A percentile compares a stretch with the other conserved stretches of the same genome.
Evolutionary conservation across 2,888 invertebrate species (phyloP).

Genomic region (Sarcophaga subvicina): DNA sequence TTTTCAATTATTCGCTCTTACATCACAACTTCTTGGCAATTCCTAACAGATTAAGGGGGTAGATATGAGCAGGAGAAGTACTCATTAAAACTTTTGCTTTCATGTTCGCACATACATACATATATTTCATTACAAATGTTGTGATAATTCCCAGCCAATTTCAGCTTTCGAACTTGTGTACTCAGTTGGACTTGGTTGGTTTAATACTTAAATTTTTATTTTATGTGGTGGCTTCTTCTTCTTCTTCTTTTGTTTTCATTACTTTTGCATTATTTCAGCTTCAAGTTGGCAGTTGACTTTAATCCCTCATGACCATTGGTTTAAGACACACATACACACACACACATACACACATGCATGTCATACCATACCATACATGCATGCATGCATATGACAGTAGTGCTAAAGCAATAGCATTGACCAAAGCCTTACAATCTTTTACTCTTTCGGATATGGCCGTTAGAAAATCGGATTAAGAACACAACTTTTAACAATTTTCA

Average conservation of each 20-base stretch:
- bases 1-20: neutral
- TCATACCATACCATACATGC: neutral
- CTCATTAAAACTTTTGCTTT: constrained; percentile 61
- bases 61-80: neutral
- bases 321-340: constrained; percentile 21
- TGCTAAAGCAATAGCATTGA: constrained; percentile 28
- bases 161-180: constrained; percentile 47
- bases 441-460: constrained; percentile 53
- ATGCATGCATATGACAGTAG: constrained; percentile 30
- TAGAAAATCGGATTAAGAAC: constrained; percentile 68
- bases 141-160: constrained; percentile 32
- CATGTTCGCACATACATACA: neutral
- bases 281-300: constrained; percentile 56
- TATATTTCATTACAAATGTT: constrained; percentile 42
- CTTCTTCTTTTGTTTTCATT: neutral
- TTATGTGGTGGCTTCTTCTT: constrained; percentile 36
- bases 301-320: constrained; percentile 64
- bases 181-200: neutral
- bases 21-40: neutral
- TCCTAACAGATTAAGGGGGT: no score
- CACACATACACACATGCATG: neutral
- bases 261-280: constrained; percentile 6
- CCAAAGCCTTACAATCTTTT: constrained; percentile 61
- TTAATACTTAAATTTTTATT: constrained; percentile 63
- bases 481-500: constrained; percentile 62